Conservation (phyloP, 2,113 vertebrate species). For the Brevimyrus niger region DNA sequence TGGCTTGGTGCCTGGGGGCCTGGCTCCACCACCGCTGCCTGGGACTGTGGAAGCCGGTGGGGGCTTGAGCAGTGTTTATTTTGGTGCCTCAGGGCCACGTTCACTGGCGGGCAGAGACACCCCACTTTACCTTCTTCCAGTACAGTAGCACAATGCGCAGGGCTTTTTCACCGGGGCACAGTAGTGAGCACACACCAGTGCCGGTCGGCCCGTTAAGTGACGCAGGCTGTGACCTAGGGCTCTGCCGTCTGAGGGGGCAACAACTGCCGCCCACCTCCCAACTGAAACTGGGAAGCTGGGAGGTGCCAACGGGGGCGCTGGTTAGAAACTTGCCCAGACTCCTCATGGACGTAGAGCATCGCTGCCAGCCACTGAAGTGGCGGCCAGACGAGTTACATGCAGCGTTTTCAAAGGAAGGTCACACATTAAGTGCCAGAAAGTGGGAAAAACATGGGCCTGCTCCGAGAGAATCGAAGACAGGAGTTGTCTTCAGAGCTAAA, state of each 20-base stretch:
- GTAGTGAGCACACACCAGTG: not conserved
- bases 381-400: not conserved
- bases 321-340: not conserved
- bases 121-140: not conserved
- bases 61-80: not conserved
- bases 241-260: not conserved
- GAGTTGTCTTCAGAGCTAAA: no score
- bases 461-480: not conserved
- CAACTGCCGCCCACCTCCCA: no score
- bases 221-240: not conserved
- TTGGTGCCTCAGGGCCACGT: not conserved
- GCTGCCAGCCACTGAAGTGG: not conserved
- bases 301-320: not conserved
- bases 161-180: not conserved
- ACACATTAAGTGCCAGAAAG: not conserved
- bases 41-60: not conserved
- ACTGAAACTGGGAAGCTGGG: no score
- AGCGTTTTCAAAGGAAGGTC: not conserved
- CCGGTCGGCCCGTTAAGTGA: not conserved
- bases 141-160: not conserved
- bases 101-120: not conserved
- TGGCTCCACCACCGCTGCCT: not conserved
- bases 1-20: not conserved
- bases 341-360: not conserved
- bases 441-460: no score